Base-by-base conservation (phyloP, 92 coral and sea anemone species). In the Bergia puertoricense region DNA sequence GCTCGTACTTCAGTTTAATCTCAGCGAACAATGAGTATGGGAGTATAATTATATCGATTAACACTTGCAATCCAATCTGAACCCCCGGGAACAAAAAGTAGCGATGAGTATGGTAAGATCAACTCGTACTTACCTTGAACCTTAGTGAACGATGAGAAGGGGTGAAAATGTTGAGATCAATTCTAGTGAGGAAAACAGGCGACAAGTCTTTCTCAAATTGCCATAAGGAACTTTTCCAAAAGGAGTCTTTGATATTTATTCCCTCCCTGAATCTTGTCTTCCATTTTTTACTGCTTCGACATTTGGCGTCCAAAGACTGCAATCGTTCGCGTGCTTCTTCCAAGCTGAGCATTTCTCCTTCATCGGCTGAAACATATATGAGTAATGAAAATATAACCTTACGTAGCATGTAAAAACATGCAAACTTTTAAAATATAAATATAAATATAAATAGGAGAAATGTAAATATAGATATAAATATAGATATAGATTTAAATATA, bases 181-280 rank as follows among this genome's bases (percentile, higher is more conserved):
- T n/a, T 83, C 86, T 44, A 45, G 65, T 66, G 72, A 0, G 8
- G 74, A 81, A 83, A 83, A 22, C 86, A 68, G 40, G 30, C 0
- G 77, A 5, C 62, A 42, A 6, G 14, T 83, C 77, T 67, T 44
- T 68, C 22, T 67, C 43, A 23, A n/a, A 83, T 10, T 3, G 3
- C 77, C 38, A 54, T 20, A 44, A 30, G n/a, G 76, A 15, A 46
- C 30, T 2, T 69, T 68, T 74, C n/a, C 66, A 41, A n/a, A 41
- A 3, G 9, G 86, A 82, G n/a, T 45, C 77, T 42, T 82, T 48
- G 30, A 83, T 22, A 79, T 4, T 3, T 15, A 83, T 67, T 83
- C 86, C 86, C 57, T 69, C 86, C 69, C 77, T 44, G 62, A 83
- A 83, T 1, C 8, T 13, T 1, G 44, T 83, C 59, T 83, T 83